phyloP scores from a whole-genome alignment of 2,888 invertebrate genomes.

The Erynnis tages region DNA sequence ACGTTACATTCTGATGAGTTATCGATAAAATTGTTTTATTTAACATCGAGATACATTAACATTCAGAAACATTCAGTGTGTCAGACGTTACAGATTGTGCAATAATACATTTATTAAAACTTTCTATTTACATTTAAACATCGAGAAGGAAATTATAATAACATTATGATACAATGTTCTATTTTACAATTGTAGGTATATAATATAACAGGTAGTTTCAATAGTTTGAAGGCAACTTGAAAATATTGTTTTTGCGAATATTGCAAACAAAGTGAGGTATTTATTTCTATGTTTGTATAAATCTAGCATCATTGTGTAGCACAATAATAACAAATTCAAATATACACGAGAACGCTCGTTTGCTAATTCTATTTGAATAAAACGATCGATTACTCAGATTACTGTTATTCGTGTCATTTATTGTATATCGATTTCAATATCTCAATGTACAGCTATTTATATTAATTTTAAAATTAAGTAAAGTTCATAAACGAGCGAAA shows the following conservation, averaged over 20 bases:
- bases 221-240: conserved; percentile 21
- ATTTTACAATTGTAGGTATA: conserved; percentile 21
- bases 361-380: conserved; percentile 16
- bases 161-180: conserved; percentile 19
- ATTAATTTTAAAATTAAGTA: conserved; percentile 28
- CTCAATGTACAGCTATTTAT: conserved; percentile 31
- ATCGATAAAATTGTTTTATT: conserved; percentile 23
- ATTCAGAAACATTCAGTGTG: conserved; percentile 9
- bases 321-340: conserved; percentile 23
- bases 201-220: conserved; percentile 18
- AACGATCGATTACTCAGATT: conserved; percentile 7
- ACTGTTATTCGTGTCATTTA: conserved; percentile 35
- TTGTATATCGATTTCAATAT: conserved; percentile 36
- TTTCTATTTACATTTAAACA: conserved; percentile 26
- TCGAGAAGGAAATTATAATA: conserved; percentile 22
- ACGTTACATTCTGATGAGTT: conserved; percentile 14
- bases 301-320: conserved; percentile 19
- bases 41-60: conserved; percentile 11
- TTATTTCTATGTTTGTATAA: conserved; percentile 25
- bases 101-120: conserved; percentile 14
- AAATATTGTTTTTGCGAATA: conserved; percentile 18
- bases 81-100: conserved; percentile 18
- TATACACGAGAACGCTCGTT: conserved; percentile 28
- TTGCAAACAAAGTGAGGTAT: conserved; percentile 13
- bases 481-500: conserved; percentile 24